Evolutionary conservation across 2,113 vertebrate genomes (phyloP), one percentile per base, ranked within the genome.

Genomic region (Laterallus jamaicensis): DNA sequence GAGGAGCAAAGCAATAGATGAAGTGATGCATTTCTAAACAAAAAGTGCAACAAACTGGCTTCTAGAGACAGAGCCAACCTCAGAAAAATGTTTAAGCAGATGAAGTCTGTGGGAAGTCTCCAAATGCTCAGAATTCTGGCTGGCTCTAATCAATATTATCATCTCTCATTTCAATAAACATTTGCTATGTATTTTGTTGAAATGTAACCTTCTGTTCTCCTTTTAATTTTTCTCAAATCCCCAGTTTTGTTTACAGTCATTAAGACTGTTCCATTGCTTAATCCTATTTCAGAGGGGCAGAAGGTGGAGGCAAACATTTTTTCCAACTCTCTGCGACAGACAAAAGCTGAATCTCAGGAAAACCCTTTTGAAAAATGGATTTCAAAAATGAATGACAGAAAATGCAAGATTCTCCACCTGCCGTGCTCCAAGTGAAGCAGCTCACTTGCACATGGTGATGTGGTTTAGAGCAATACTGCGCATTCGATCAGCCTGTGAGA

Each of bases 101-200:
- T 78, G 39, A 92, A 75, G 71, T 12, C 91, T 52, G 60, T 59
- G 39, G 44, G 78, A 94, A 93, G 64, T 26, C 66, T 79, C 82
- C 84, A 85, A 92, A 82, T 76, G 73, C 40, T 82, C 39, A 66
- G n/a, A 84, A 80, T 80, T 91, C 70, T 95, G 70, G 15, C 88
- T 76, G n/a, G 28, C 11, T 94, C 28, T 92, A 82, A 87, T 69
- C 78, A 79, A 67, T 82, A 79, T 54, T 15, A 92, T 37, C 32
- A 87, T 37, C 0, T 1, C 54, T 84, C 9, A 56, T 73, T 93
- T 92, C 40, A 58, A 62, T 69, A 89, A 92, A 93, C 50, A 69
- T 73, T 86, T 78, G 68, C 62, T 73, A 62, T 44, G n/a, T 54
- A 74, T 77, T 89, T 79, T 47, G 49, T 60, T 90, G 44, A 93